These are phyloP conservation scores for Plemyria rubiginata DNA, from an alignment of 2,888 invertebrate species.

Conservation along the genomic window DNA sequence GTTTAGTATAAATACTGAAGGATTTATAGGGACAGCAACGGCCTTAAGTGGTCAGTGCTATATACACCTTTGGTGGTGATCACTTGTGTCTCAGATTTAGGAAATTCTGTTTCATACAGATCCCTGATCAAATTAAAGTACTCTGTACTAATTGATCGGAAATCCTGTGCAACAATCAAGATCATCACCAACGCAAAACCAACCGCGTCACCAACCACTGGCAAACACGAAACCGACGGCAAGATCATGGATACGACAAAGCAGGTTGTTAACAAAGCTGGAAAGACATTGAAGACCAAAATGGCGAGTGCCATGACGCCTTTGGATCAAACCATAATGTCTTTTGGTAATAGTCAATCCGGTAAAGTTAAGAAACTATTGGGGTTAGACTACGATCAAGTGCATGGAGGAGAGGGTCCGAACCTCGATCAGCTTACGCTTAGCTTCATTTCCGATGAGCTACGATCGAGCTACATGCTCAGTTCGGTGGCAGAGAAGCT, in stretches of 20 bases:
- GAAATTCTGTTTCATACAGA: constrained; percentile 27
- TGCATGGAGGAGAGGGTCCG: constrained; percentile 53
- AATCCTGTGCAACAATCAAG: constrained; percentile 19
- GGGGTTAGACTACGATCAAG: constrained; percentile 46
- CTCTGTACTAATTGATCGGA: constrained; percentile 22
- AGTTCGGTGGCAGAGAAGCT: constrained; percentile 50
- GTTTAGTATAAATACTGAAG: constrained; percentile 12
- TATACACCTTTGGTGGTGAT: constrained; percentile 23
- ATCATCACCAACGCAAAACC: constrained; percentile 4
- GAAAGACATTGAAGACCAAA: constrained; percentile 16
- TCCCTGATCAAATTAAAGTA: constrained; percentile 23
- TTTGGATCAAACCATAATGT: constrained; percentile 16
- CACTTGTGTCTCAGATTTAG: constrained; percentile 22
- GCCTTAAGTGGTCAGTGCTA: constrained; percentile 21
- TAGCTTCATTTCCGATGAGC: constrained; percentile 49
- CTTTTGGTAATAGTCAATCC: constrained; percentile 15
- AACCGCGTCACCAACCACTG: background rate
- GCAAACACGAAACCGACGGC: constrained; percentile 6
- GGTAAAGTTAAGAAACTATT: constrained; percentile 18
- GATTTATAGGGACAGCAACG: constrained; percentile 12
- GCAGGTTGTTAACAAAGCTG: constrained; percentile 7
- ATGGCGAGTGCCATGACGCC: constrained; percentile 22
- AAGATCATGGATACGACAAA: constrained; percentile 5
- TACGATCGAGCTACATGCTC: constrained; percentile 55
- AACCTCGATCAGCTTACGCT: constrained; percentile 55